Base-by-base conservation (phyloP, 1,140 invertebrate species). In the Rhopalosiphum padi region DNA sequence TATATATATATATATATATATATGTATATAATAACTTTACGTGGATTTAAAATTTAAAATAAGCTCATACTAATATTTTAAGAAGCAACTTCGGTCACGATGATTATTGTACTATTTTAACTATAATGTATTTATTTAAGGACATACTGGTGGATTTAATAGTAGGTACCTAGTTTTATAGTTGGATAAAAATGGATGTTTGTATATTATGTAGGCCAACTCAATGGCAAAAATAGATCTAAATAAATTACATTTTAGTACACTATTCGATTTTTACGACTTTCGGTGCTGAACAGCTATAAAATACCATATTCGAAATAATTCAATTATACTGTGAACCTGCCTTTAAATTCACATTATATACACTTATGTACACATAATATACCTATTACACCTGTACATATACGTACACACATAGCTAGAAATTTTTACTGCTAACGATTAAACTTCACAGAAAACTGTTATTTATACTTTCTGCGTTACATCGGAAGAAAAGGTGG, bases 381-480 rank as follows among this genome's bases (percentile, higher is more conserved):
- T 7, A 25, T 11, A 86, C 41, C 8, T 46, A 83, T 25, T 82
- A 43, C 35, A 87, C 41, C 41, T 43, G 25, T 8, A 48, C 86
- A 87, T 21, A 87, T 87, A 48, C 86, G 25, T 25, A 48, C n/a
- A 86, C 83, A 86, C 83, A 46, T 11, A 46, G 41, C 41, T 41
- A 41, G 41, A 85, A 51, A 51, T 35, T 88, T 88, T 51, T 88
- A 88, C 48, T 88, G 46, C 46, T 35, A 88, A 88, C 46, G 86
- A 51, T 88, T 51, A 88, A 88, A 88, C 46, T 51, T n/a, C 86
- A 35, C 86, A 53, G 86, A n/a, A 88, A 35, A 53, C 48, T 88
- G n/a, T 88, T 53, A 88, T 88, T 88, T 88, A 88, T 88, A 88
- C n/a, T 88, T n/a, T 48, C 48, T 22, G 30, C n/a, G 30, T 88